Conservation (phyloP, 2,888 invertebrate species). For the Ernsta delagoae region DNA sequence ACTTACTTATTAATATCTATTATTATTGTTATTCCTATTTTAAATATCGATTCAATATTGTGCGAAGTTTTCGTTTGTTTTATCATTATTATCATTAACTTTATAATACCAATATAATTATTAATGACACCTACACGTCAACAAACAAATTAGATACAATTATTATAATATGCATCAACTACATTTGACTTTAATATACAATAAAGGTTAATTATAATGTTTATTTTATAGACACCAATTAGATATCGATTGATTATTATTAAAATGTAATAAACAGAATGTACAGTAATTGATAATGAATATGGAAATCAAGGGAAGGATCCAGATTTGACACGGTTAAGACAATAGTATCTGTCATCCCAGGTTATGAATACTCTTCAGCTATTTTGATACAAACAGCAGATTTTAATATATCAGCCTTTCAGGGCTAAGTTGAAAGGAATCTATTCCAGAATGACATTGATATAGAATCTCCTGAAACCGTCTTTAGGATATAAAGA, state of each 20-base stretch:
- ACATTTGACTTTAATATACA: conserved; percentile 63
- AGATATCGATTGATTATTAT: conserved; percentile 60
- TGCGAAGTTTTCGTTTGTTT: conserved; percentile 78
- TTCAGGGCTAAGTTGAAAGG: no score
- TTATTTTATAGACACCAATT: conserved; percentile 80
- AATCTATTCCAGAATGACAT: no score
- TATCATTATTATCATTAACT: conserved; percentile 58
- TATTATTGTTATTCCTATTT: conserved; percentile 72
- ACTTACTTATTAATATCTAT: conserved; percentile 64
- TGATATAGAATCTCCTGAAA: no score
- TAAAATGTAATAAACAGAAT: conserved; percentile 59
- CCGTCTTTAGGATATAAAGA: no score
- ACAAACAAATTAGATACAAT: conserved; percentile 62
- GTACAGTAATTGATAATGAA: conserved; percentile 8
- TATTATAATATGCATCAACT: conserved; percentile 60
- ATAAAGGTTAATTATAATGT: conserved; percentile 58
- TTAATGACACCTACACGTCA: conserved; percentile 73
- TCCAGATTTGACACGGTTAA: background rate
- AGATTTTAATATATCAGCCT: no score
- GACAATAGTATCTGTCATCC: background rate
- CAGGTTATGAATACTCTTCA: no score
- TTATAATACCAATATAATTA: conserved; percentile 57
- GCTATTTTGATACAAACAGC: no score
- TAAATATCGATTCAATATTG: conserved; percentile 79
- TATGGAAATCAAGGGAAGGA: conserved; percentile 10